Base-by-base conservation (phyloP, 1,140 invertebrate species). In the Drosophila parabipectinata region DNA sequence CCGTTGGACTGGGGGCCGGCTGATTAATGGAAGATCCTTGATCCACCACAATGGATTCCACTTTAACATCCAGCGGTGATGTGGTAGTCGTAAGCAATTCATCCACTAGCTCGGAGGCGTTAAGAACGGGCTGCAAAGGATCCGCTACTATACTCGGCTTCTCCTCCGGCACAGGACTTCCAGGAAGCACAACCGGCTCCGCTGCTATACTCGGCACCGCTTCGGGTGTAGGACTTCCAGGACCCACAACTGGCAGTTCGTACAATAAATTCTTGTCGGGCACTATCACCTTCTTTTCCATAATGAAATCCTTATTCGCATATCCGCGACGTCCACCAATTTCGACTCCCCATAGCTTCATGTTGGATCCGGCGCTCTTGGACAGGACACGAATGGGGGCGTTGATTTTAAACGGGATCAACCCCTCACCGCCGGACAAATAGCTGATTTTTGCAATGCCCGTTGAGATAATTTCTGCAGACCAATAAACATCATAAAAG, bases 281-380 rank as follows among this genome's bases (percentile, higher is more conserved):
- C 2, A 89, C 47, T 0, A 56, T 2, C 12, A 91, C 52, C 51
- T 69, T 79, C 2, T 79, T 59, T 28, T 91, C 90, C 67, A 73
- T 55, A 9, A 91, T 90, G 7, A 95, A 94, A 10, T 91, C 90
- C 53, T 93, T 93, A 44, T 94, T 95, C 21, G 94, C 94, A 92
- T 96, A 97, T 45, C 96, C 96, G 72, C 93, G 91, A 79, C 93
- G 93, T 26, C 95, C 95, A 87, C 94, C 93, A 30, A 96, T 94
- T 92, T 95, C 94, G 21, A 94, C 95, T 75, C 94, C 96, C 95
- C 96, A 97, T 58, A 96, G 91, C 69, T 95, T 94, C 6, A 77
- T 83, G 72, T 95, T 93, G 3, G 77, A 93, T 21, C 95, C 95
- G 83, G 95, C 95, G 68, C 94, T 94, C 92, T 96, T 97, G 90